These are phyloP conservation scores for Drosophila leontia DNA, from an alignment of 1,140 invertebrate genomes.

Conservation along the genomic window DNA sequence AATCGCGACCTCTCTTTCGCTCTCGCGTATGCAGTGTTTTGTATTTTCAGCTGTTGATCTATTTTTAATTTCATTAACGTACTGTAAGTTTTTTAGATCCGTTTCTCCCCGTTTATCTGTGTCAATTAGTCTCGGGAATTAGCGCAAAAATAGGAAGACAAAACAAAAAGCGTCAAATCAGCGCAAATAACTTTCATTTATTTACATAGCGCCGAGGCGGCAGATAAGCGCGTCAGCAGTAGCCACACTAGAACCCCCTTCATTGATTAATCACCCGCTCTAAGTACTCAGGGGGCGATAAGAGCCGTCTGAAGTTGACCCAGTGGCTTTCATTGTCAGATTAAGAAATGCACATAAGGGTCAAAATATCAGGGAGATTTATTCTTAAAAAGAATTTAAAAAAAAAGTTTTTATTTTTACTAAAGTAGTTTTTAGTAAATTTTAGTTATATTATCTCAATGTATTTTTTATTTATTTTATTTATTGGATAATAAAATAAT, in stretches of 20 bases:
- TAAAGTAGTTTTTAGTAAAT: too few relatives aligned
- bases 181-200: constrained; percentile 50
- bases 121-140: constrained; percentile 42
- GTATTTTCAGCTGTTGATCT: constrained; percentile 72
- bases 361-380: not conserved
- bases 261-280: constrained; percentile 1
- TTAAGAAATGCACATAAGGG: constrained; percentile 6
- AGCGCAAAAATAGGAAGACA: constrained; percentile 6
- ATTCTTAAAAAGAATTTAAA: too few relatives aligned
- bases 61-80: constrained; percentile 76
- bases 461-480: too few relatives aligned
- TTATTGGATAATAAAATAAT: not conserved
- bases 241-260: constrained; percentile 14
- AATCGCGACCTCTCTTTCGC: constrained; percentile 11
- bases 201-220: constrained; percentile 18
- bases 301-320: constrained; percentile 14
- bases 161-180: constrained; percentile 29
- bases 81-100: constrained; percentile 40
- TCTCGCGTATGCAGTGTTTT: constrained; percentile 19
- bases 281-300: constrained; percentile 11
- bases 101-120: constrained; percentile 26
- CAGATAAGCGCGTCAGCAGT: constrained; percentile 16
- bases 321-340: constrained; percentile 21
- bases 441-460: too few relatives aligned
- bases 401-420: too few relatives aligned